Evolutionary conservation across 37 sponge, comb jelly and placozoan species (phyloP).

Genomic region (Cladorhizidae sp.): DNA sequence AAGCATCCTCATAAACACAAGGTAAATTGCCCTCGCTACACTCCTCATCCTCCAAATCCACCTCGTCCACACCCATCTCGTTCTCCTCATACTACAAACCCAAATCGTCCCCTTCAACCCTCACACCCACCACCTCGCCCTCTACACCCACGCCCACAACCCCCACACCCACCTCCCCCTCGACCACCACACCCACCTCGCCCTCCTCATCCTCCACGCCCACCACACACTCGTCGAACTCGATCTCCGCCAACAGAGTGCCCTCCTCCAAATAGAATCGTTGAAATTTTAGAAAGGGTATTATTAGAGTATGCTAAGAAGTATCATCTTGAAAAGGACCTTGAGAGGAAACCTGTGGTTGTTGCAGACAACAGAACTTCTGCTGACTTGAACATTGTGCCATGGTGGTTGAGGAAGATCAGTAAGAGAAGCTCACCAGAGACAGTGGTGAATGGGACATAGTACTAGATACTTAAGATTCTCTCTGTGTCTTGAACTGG

Average conservation of each 20-base stretch:
- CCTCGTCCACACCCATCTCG: neutral
- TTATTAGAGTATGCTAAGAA: too few species aligned
- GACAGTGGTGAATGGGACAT: too few species aligned
- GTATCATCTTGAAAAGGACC: too few species aligned
- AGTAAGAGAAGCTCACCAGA: too few species aligned
- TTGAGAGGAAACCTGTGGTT: too few species aligned
- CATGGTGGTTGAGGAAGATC: too few species aligned
- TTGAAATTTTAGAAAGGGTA: too few species aligned
- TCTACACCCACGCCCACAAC: neutral
- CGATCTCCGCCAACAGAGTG: neutral
- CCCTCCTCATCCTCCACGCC: neutral
- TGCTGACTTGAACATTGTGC: too few species aligned
- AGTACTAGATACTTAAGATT: too few species aligned
- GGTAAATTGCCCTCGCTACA: neutral
- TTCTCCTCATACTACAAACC: neutral
- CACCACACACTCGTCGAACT: neutral
- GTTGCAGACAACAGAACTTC: too few species aligned
- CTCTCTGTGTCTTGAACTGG: too few species aligned
- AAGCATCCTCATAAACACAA: neutral
- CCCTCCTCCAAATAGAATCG: neutral
- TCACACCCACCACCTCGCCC: slow-evolving; percentile 2
- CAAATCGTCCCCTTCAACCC: neutral
- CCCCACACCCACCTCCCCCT: neutral
- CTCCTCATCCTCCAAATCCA: neutral
- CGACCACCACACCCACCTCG: neutral